Evolutionary conservation across 2,113 vertebrate species (phyloP), one percentile per base, ranked within the genome.

Genomic region (Hippocampus zosterae): DNA sequence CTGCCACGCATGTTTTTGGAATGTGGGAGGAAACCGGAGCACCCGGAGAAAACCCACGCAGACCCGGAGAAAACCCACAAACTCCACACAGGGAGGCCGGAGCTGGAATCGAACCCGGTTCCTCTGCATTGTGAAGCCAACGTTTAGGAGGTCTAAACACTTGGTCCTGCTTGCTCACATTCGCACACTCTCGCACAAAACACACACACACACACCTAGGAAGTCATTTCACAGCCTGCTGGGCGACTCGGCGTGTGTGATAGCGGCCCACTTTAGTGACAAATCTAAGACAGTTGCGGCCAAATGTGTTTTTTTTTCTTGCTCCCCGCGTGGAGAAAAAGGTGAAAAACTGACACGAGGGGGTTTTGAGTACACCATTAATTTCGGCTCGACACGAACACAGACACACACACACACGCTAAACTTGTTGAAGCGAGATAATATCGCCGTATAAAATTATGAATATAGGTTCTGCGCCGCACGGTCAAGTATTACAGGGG

Each of bases 211-310:
- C 71, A 69, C 53, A 50, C 19, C 41, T 16, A 1, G 25, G 71
- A 84, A 82, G 83, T 84, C 76, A 84, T 87, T 87, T 88, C 88
- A 87, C 79, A 79, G 79, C 55, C 70, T 75, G 73, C 82, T 76
- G 82, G 69, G 71, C 78, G 76, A 82, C 84, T 79, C 65, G 40
- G 72, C 64, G 77, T 64, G 74, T 12, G 41, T 29, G 63, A 68
- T 23, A 19, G 29, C 5, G 33, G n/a, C 50, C 41, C 41, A 11
- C 64, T 81, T 82, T 79, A 61, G 74, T 68, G 79, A 87, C 86
- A 85, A 76, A 86, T 84, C 81, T 75, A 60, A 83, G 73, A 76
- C 77, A 67, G 71, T 67, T 68, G 44, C 60, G 69, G 59, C 69
- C 55, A 74, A 69, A 74, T 68, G 67, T 82, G 68, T 67, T 83